Conservation (phyloP, 2,113 vertebrate genomes). For the Electrona antarctica region DNA sequence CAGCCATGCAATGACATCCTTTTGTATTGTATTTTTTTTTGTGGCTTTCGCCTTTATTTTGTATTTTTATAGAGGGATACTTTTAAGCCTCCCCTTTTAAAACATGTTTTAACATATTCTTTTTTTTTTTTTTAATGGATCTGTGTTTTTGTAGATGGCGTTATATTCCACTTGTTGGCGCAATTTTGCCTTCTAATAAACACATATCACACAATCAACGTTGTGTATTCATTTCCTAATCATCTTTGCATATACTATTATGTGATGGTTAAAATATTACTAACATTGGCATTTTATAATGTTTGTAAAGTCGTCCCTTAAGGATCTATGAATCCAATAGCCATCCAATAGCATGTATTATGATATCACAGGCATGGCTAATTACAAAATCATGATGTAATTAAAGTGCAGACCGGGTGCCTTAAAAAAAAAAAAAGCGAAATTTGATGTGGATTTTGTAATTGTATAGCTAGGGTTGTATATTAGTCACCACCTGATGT, state of each 20-base stretch:
- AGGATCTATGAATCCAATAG: too few relatives aligned
- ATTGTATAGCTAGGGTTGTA: too few relatives aligned
- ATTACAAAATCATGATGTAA: background rate
- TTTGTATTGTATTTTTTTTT: background rate
- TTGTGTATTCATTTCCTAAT: conserved; percentile 32
- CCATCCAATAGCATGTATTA: too few relatives aligned
- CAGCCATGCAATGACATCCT: background rate
- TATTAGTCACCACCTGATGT: background rate
- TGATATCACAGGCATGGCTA: too few relatives aligned
- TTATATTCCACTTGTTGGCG: conserved; percentile 45
- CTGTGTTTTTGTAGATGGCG: conserved; percentile 56
- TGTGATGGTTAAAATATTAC: too few relatives aligned
- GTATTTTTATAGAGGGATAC: too few relatives aligned
- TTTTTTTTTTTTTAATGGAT: background rate
- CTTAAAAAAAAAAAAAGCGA: too few relatives aligned
- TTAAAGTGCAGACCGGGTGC: too few relatives aligned
- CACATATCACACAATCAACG: background rate
- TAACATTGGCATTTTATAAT: background rate
- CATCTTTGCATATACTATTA: background rate
- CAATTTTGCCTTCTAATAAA: conserved; percentile 45
- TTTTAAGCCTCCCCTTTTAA: too few relatives aligned
- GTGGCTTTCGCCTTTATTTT: background rate
- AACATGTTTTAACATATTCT: background rate
- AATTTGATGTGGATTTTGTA: too few relatives aligned
- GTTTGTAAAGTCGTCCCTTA: background rate